Conservation (phyloP, 1,140 invertebrate genomes). For the Cataglyphis hispanica region DNA sequence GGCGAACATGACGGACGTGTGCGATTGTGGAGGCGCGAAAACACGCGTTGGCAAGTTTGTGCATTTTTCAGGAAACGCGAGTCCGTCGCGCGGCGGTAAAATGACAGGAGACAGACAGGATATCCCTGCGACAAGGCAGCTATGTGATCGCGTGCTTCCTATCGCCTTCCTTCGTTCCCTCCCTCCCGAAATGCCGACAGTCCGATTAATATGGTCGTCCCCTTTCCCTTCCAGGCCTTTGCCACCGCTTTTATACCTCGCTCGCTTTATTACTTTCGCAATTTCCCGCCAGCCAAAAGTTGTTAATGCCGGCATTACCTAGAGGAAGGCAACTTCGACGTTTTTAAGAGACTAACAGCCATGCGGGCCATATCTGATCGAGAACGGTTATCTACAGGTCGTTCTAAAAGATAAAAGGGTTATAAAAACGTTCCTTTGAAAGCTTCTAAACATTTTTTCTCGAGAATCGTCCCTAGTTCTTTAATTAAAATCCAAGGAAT, state of each 20-base stretch:
- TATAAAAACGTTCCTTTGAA: not conserved
- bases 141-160: slow-evolving; percentile 34
- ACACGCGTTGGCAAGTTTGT: slow-evolving; percentile 45
- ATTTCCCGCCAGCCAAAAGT: slow-evolving; percentile 53
- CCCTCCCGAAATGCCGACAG: slow-evolving; percentile 41
- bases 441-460: not conserved
- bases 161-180: not conserved
- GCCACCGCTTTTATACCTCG: not conserved
- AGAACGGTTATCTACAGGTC: slow-evolving; percentile 41
- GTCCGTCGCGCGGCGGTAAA: slow-evolving; percentile 21
- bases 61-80: slow-evolving; percentile 64
- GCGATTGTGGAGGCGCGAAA: slow-evolving; percentile 51
- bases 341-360: slow-evolving; percentile 59
- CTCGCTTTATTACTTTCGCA: slow-evolving; percentile 56
- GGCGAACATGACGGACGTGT: slow-evolving; percentile 35
- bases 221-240: not conserved
- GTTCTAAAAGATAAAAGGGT: slow-evolving; percentile 30
- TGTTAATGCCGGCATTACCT: slow-evolving; percentile 56
- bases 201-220: slow-evolving; percentile 18
- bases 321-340: slow-evolving; percentile 49
- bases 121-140: slow-evolving; percentile 32
- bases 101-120: slow-evolving; percentile 50
- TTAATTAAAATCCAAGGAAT: not conserved
- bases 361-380: slow-evolving; percentile 41
- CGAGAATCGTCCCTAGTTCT: not conserved